Evolutionary conservation across 2,797 vertebrate genomes (phyloP).

Genomic region (Melanotaenia maccullochi): DNA sequence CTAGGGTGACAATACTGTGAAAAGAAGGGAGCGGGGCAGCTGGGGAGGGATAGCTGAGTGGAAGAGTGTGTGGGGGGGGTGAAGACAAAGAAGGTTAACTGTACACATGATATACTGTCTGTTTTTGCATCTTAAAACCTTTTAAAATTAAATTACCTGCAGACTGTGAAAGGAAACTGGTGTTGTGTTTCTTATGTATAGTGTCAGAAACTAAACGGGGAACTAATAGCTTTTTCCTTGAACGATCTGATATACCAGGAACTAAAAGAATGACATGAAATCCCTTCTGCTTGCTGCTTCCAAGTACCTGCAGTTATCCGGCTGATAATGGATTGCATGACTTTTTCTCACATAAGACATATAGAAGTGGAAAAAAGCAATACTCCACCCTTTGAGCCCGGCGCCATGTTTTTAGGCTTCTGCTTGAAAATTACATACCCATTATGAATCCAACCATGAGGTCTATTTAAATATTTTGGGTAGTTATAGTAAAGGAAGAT

Average conservation of each 20-base stretch:
- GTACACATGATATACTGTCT: slow-evolving; percentile 37
- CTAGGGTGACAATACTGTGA: slow-evolving; percentile 77
- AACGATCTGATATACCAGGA: slow-evolving; percentile 33
- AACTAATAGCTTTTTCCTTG: slow-evolving; percentile 19
- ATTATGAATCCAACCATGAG: no score
- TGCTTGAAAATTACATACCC: no score
- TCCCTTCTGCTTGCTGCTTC: neutral
- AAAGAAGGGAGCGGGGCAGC: slow-evolving; percentile 53
- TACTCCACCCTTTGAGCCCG: neutral
- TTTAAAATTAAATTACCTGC: slow-evolving; percentile 5
- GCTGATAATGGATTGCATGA: slow-evolving; percentile 3
- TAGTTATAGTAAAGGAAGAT: no score
- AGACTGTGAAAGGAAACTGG: slow-evolving; percentile 19
- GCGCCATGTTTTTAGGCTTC: no score
- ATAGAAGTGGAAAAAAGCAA: slow-evolving; percentile 1
- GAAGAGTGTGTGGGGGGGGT: slow-evolving; percentile 1
- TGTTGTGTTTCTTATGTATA: slow-evolving; percentile 29
- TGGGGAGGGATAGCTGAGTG: slow-evolving; percentile 9
- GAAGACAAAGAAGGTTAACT: slow-evolving; percentile 36
- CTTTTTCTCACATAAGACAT: neutral
- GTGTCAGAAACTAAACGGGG: slow-evolving; percentile 18
- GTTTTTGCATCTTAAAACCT: slow-evolving; percentile 19
- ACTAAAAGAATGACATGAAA: slow-evolving; percentile 10
- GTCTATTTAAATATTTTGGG: no score
- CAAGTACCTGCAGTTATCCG: neutral